phyloP scores from a whole-genome alignment of 92 coral and sea anemone species.

The Muricea muricata region DNA sequence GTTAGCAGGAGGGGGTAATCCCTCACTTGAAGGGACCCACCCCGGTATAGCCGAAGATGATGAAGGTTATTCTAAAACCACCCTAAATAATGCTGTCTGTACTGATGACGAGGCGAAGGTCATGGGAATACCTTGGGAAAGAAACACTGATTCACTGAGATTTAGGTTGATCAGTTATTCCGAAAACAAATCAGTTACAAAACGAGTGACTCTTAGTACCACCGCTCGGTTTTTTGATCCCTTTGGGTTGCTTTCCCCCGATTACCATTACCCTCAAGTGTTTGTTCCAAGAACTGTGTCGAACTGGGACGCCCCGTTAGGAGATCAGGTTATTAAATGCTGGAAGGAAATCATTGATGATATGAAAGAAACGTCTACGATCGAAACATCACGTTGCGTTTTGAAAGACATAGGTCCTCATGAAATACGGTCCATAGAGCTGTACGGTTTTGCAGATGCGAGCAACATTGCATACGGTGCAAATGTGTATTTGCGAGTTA shows the following conservation, averaged over 20 bases:
- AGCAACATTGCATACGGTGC: neutral
- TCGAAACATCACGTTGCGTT: too few relatives aligned
- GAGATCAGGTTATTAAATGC: neutral
- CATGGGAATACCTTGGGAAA: neutral
- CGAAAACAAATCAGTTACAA: too few relatives aligned
- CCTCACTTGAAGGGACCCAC: too few relatives aligned
- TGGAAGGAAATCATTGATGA: neutral
- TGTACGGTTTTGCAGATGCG: neutral
- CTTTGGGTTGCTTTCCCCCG: neutral
- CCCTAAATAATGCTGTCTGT: neutral
- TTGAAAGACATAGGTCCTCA: too few relatives aligned
- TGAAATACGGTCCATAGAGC: neutral
- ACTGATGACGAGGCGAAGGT: neutral
- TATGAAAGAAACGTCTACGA: neutral
- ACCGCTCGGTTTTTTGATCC: neutral
- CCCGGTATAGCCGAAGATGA: neutral
- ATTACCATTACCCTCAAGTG: neutral
- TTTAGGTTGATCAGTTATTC: neutral
- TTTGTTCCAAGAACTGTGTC: neutral
- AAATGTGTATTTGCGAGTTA: neutral
- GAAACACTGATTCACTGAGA: neutral
- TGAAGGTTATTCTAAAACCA: neutral
- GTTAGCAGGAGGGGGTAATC: too few relatives aligned
- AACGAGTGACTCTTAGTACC: slow-evolving; percentile 8
- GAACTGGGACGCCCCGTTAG: neutral